Conservation (phyloP, 2,888 invertebrate species). For the Lomographa bimaculata region DNA sequence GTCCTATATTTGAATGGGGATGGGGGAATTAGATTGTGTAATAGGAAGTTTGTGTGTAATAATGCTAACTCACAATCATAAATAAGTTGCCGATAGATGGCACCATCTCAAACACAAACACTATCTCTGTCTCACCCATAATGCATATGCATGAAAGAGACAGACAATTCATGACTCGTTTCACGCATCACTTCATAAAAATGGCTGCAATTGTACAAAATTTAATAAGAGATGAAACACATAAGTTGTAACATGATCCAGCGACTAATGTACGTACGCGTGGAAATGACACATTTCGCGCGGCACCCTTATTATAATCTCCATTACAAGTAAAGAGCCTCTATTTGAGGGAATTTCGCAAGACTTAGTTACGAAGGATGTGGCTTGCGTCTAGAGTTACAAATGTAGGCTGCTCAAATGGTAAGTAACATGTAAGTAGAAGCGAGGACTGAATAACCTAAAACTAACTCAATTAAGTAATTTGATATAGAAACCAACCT, state of each 20-base stretch:
- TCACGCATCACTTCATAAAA: no score
- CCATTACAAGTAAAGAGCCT: constrained; percentile 32
- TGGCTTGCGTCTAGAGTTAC: constrained; percentile 27
- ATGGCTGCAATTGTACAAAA: constrained; percentile 4
- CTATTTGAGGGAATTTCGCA: constrained; percentile 27
- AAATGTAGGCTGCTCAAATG: constrained; percentile 18
- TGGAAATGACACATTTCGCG: constrained; percentile 27
- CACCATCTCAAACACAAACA: no score
- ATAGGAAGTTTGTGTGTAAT: no score
- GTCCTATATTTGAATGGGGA: no score
- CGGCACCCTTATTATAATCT: constrained; percentile 30
- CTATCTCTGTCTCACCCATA: no score
- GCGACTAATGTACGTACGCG: constrained; percentile 23
- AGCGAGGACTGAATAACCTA: constrained; percentile 2
- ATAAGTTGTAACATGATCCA: constrained; percentile 11
- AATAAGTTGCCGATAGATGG: no score
- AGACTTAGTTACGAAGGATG: constrained; percentile 31
- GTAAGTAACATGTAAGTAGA: background rate
- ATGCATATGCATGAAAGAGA: no score
- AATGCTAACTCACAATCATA: no score
- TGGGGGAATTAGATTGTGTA: no score
- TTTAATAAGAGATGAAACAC: constrained; percentile 5
- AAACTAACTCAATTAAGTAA: no score
- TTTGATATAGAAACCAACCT: no score
- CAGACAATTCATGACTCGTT: no score